Percentiles rank a stretch among this genome's conserved stretches.
Evolutionary conservation across 1,140 invertebrate genomes (phyloP).

Genomic region (Scaptomyza hsui): DNA sequence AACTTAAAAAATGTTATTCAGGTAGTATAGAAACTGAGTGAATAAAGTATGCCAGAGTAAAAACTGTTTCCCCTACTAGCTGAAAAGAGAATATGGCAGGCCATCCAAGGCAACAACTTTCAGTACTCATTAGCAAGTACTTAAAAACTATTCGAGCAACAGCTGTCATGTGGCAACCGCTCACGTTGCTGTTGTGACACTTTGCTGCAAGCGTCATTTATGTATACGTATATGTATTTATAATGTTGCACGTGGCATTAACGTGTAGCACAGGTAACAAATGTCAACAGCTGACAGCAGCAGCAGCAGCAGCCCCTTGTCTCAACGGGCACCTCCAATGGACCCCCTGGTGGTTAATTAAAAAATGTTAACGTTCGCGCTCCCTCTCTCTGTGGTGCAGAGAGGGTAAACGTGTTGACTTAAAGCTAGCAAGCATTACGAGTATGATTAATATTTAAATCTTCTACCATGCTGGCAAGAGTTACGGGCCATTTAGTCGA

Average conservation of each 20-base stretch:
- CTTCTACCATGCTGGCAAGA: slow-evolving; percentile 22
- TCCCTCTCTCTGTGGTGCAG: no score
- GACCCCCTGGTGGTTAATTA: slow-evolving; percentile 73
- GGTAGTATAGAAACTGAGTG: not conserved
- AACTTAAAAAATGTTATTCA: not conserved
- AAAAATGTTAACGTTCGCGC: slow-evolving; percentile 55
- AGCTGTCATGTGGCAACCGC: slow-evolving; percentile 60
- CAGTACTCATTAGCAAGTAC: slow-evolving; percentile 74
- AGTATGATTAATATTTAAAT: slow-evolving; percentile 64
- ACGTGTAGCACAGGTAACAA: slow-evolving; percentile 55
- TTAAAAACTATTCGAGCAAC: slow-evolving; percentile 78
- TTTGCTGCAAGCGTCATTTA: slow-evolving; percentile 8
- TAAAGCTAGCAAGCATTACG: slow-evolving; percentile 32
- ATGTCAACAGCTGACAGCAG: slow-evolving; percentile 75
- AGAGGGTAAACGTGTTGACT: slow-evolving; percentile 9
- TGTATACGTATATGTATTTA: no score
- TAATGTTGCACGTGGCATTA: slow-evolving; percentile 54
- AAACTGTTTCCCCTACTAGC: slow-evolving; percentile 16
- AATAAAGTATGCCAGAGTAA: not conserved
- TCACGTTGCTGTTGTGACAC: slow-evolving; percentile 27
- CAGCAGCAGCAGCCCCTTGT: slow-evolving; percentile 46
- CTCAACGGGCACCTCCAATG: slow-evolving; percentile 22
- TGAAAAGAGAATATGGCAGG: not conserved
- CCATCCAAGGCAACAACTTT: slow-evolving; percentile 30
- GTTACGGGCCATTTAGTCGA: slow-evolving; percentile 57